Conservation (phyloP, 1,140 invertebrate species). For the Drosophila azteca region DNA sequence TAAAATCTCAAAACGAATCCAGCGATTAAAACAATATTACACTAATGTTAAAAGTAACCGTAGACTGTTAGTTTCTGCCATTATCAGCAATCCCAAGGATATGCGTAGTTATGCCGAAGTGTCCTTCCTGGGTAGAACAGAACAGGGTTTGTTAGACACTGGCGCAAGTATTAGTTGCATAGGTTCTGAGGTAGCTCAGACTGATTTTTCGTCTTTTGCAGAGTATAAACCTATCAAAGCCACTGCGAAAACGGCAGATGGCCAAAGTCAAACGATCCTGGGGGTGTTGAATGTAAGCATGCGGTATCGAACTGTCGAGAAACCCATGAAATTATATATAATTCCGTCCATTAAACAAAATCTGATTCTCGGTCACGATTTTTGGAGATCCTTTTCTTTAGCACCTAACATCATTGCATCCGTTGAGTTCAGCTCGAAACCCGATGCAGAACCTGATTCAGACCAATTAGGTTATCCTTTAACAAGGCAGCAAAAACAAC, state of each 20-base stretch:
- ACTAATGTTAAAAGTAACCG: constrained; percentile 3
- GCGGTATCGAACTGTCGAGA: not conserved
- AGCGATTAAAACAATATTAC: not conserved
- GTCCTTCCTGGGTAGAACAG: not conserved
- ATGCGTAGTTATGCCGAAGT: too few relatives aligned
- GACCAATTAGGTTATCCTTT: not conserved
- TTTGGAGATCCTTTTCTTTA: too few relatives aligned
- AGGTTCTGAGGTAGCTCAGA: constrained; percentile 3
- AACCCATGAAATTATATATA: constrained; percentile 3
- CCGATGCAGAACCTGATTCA: not conserved
- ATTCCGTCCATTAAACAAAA: constrained; percentile 3
- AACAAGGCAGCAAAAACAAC: too few relatives aligned
- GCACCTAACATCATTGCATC: too few relatives aligned
- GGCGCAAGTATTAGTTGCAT: constrained; percentile 21
- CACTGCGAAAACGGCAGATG: constrained; percentile 19
- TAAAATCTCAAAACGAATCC: not conserved
- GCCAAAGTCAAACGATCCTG: constrained; percentile 1
- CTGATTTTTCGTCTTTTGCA: constrained; percentile 11
- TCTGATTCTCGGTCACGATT: too few relatives aligned
- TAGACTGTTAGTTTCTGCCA: not conserved
- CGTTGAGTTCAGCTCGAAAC: not conserved
- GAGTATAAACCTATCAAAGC: not conserved
- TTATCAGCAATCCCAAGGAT: not conserved
- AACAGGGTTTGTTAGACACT: constrained; percentile 21
- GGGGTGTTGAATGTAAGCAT: constrained; percentile 2